Conservation (phyloP, 2,113 vertebrate species). For the Misgurnus anguillicaudatus region DNA sequence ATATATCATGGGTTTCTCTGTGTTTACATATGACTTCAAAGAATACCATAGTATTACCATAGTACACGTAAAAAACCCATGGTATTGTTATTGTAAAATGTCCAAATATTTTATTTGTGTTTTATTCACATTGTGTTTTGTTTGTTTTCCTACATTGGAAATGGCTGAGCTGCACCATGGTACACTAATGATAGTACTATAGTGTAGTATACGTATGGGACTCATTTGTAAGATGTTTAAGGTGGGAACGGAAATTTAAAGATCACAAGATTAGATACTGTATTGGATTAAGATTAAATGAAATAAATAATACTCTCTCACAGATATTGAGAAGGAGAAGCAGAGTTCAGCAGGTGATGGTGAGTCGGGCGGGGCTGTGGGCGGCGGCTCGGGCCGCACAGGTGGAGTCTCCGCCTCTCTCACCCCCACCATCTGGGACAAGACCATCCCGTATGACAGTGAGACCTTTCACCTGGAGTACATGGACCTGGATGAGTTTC, state of each 20-base stretch:
- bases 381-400: constrained; percentile 17
- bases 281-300: too few relatives aligned
- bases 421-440: constrained; percentile 96
- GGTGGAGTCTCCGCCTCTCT: constrained; percentile 89
- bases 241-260: too few relatives aligned
- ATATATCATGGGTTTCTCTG: too few relatives aligned
- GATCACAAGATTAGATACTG: too few relatives aligned
- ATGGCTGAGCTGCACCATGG: not conserved
- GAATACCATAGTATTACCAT: not conserved
- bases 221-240: too few relatives aligned
- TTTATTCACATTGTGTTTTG: not conserved
- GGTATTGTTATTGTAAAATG: not conserved
- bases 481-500: constrained; percentile 99
- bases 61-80: not conserved
- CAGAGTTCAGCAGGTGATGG: constrained; percentile 63
- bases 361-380: constrained; percentile 51
- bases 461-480: constrained; percentile 98
- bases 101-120: not conserved
- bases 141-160: too few relatives aligned
- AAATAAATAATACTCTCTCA: not conserved
- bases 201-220: not conserved
- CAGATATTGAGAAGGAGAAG: constrained; percentile 77
- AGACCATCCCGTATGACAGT: constrained; percentile 95
- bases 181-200: not conserved
- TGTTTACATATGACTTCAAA: not conserved